A percentile compares a stretch with the other conserved stretches of the same genome.
Evolutionary conservation across 2,797 vertebrate genomes (phyloP).

Genomic region (Enoplosus armatus): DNA sequence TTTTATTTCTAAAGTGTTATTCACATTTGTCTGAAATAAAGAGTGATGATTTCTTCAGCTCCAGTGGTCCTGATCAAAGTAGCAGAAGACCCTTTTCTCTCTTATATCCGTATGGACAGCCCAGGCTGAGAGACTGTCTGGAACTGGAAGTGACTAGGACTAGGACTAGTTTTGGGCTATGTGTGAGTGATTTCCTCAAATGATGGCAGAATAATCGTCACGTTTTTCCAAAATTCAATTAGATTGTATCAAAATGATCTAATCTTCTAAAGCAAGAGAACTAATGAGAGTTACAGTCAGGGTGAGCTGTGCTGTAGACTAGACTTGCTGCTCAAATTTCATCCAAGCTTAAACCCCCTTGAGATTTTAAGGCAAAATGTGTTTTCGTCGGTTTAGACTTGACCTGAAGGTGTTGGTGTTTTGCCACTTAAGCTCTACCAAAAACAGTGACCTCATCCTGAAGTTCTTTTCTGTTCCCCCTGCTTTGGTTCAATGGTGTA

Average conservation of each 20-base stretch:
- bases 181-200: constrained; percentile 53
- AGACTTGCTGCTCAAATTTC: constrained; percentile 39
- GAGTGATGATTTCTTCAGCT: constrained; percentile 63
- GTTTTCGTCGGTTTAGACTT: constrained; percentile 43
- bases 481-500: constrained; percentile 19
- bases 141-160: constrained; percentile 49
- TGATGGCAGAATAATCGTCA: constrained; percentile 57
- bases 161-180: constrained; percentile 37
- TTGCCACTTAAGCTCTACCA: constrained; percentile 54
- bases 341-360: constrained; percentile 26
- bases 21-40: constrained; percentile 65
- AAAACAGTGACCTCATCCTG: constrained; percentile 70
- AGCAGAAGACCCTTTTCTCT: constrained; percentile 58
- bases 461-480: constrained; percentile 29
- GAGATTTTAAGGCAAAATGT: constrained; percentile 42
- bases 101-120: constrained; percentile 16
- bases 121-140: constrained; percentile 38
- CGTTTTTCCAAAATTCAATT: constrained; percentile 60
- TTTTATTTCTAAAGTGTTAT: constrained; percentile 57
- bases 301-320: constrained; percentile 20
- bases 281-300: constrained; percentile 31
- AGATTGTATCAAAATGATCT: constrained; percentile 49
- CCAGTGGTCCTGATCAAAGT: constrained; percentile 60
- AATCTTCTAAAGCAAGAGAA: constrained; percentile 28
- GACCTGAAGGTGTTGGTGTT: constrained; percentile 70